Percentiles rank a stretch among this genome's conserved stretches.
These are phyloP conservation scores for Cryptocheilus praepositus DNA, from an alignment of 2,888 invertebrate genomes.

Conservation along the genomic window DNA sequence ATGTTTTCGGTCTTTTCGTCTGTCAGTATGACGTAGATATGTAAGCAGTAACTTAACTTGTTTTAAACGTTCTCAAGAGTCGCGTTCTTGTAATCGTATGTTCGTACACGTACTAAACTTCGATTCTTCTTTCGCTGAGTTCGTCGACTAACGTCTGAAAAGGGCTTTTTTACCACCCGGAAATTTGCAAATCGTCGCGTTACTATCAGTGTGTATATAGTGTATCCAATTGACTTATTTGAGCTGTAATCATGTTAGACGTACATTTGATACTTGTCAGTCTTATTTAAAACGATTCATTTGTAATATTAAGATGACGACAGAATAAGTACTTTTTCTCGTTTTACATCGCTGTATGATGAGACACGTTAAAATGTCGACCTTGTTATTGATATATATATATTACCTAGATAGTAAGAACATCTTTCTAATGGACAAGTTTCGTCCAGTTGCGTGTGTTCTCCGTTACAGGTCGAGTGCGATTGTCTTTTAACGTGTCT, in stretches of 20 bases:
- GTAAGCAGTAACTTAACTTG: conserved; percentile 54
- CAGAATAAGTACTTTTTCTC: conserved; percentile 47
- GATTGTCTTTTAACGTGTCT: conserved; percentile 60
- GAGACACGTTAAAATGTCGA: conserved; percentile 54
- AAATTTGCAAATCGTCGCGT: conserved; percentile 36
- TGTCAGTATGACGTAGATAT: conserved; percentile 49
- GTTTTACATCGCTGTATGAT: conserved; percentile 45
- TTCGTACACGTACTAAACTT: conserved; percentile 27
- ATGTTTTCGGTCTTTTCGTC: conserved; percentile 61
- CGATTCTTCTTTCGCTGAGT: conserved; percentile 27
- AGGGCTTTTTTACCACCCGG: conserved; percentile 17
- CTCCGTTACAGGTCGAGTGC: conserved; percentile 53
- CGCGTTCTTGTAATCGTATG: conserved; percentile 48
- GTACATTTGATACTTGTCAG: conserved; percentile 42
- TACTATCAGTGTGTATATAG: conserved; percentile 49
- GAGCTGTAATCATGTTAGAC: conserved; percentile 31
- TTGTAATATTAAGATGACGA: conserved; percentile 40
- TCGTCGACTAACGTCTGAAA: conserved; percentile 31
- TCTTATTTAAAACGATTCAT: conserved; percentile 46
- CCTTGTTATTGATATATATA: conserved; percentile 47
- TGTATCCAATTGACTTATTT: conserved; percentile 40
- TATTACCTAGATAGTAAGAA: conserved; percentile 52
- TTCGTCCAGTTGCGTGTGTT: conserved; percentile 59
- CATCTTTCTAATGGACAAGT: conserved; percentile 55
- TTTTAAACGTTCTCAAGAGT: conserved; percentile 54